Evolutionary conservation across 1,140 invertebrate species (phyloP).

Genomic region (Nixonia krombeini): DNA sequence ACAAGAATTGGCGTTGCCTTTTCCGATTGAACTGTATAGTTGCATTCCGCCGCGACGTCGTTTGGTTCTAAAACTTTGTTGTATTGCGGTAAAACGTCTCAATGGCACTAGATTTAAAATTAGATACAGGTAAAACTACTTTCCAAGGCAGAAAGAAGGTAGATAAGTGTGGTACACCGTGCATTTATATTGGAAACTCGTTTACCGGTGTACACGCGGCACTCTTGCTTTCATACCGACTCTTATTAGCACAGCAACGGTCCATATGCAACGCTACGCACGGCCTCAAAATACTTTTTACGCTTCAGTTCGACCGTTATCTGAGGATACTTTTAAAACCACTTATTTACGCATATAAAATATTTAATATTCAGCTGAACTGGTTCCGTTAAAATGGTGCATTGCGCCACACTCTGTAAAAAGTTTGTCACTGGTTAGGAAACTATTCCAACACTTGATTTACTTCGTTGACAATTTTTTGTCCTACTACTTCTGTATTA

Average conservation of each 20-base stretch:
- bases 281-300: slow-evolving; percentile 4
- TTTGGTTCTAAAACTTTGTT: neutral
- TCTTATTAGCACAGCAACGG: slow-evolving; percentile 28
- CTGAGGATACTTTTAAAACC: neutral
- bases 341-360: neutral
- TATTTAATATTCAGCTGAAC: slow-evolving; percentile 1
- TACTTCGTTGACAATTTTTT: too few relatives aligned
- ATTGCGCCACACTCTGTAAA: too few relatives aligned
- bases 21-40: neutral
- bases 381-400: too few relatives aligned
- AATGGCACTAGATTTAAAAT: slow-evolving; percentile 47
- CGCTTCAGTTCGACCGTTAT: too few relatives aligned
- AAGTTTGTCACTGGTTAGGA: too few relatives aligned
- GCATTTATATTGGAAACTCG: slow-evolving; percentile 57
- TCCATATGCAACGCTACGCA: slow-evolving; percentile 24
- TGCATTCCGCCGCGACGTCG: neutral
- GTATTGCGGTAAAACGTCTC: slow-evolving; percentile 12
- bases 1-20: neutral
- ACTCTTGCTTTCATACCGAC: slow-evolving; percentile 45
- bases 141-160: slow-evolving; percentile 43
- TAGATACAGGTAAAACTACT: slow-evolving; percentile 51
- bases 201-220: slow-evolving; percentile 47
- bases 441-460: too few relatives aligned
- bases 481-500: too few relatives aligned
- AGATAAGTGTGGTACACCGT: slow-evolving; percentile 12